A percentile compares a stretch with the other conserved stretches of the same genome.
These are phyloP conservation scores for Chrysaora quinquecirrha DNA, from an alignment of 30 jellyfish, hydroid and myxozoan genomes.

Conservation along the genomic window DNA sequence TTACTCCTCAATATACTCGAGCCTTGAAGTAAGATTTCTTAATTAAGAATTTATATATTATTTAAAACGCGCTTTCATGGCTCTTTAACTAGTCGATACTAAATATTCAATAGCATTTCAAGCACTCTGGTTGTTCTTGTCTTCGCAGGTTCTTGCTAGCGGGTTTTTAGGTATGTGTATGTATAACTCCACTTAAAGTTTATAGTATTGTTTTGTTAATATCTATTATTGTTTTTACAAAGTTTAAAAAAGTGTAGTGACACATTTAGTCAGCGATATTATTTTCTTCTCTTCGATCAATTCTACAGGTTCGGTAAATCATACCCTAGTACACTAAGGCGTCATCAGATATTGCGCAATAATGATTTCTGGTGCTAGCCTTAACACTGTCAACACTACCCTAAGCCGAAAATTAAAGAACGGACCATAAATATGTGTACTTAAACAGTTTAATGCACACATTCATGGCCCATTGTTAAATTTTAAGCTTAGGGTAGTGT, in stretches of 20 bases:
- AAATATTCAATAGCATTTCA: background rate
- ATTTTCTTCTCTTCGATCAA: background rate
- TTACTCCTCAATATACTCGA: background rate
- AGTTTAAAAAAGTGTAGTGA: background rate
- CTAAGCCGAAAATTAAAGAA: too few relatives aligned
- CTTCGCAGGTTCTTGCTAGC: background rate
- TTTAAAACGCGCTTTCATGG: background rate
- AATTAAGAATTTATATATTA: background rate
- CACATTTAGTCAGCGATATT: constrained; percentile 1
- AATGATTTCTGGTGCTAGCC: constrained; percentile 1
- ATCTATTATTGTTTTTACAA: background rate
- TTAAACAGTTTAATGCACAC: background rate
- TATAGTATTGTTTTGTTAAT: background rate
- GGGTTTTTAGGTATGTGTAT: background rate
- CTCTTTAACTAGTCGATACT: constrained; percentile 1
- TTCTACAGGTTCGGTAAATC: constrained; percentile 2
- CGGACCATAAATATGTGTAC: background rate
- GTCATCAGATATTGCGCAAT: constrained; percentile 1
- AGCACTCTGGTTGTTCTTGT: constrained; percentile 1
- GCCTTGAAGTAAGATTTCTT: constrained; percentile 1
- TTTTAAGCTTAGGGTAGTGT: background rate
- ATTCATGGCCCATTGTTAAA: background rate
- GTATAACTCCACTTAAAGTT: background rate
- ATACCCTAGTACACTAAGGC: background rate
- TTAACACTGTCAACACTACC: too few relatives aligned